These are phyloP conservation scores for Nanger granti DNA, from an alignment of 2,113 vertebrate genomes.

Conservation along the genomic window DNA sequence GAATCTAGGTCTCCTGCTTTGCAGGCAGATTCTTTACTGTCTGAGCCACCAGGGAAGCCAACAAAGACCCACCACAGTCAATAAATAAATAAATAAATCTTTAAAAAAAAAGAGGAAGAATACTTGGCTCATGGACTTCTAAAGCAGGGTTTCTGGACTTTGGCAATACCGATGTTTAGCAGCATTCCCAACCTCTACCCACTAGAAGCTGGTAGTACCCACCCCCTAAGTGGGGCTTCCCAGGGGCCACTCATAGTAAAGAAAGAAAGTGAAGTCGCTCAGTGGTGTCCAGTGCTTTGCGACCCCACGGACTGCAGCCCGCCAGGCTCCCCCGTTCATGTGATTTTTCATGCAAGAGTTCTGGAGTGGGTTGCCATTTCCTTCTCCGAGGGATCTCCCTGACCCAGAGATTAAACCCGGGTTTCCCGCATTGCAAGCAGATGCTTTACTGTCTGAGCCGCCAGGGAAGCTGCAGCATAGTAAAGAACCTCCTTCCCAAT, in stretches of 20 bases:
- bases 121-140: background rate
- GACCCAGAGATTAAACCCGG: background rate
- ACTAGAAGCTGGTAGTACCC: background rate
- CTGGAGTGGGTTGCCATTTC: background rate
- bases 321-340: background rate
- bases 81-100: background rate
- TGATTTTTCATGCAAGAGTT: background rate
- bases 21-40: background rate
- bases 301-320: background rate
- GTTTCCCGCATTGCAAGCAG: background rate
- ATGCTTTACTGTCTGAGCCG: background rate
- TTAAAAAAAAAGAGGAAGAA: background rate
- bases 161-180: background rate
- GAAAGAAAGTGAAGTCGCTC: background rate
- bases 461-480: background rate
- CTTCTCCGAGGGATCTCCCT: background rate
- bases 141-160: background rate
- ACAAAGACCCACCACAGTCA: background rate
- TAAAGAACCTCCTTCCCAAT: background rate
- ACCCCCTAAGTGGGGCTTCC: background rate
- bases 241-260: background rate
- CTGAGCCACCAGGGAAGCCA: background rate
- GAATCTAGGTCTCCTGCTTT: background rate
- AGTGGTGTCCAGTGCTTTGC: background rate
- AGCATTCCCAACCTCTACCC: background rate